Base-by-base conservation (phyloP, 1,140 invertebrate genomes). In the Diorhabda sublineata region DNA sequence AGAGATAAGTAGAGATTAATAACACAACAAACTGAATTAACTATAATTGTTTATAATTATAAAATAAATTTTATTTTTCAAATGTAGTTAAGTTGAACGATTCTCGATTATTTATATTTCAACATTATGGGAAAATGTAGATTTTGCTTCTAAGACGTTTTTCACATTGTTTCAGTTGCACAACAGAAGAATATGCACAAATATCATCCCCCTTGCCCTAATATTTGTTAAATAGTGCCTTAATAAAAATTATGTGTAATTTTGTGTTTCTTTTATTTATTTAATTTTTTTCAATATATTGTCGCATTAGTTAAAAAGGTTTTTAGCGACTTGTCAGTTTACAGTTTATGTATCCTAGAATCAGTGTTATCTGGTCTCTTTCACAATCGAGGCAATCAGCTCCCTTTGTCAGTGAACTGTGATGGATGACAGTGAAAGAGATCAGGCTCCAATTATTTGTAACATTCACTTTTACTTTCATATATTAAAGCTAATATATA, bases 1-100 rank as follows among this genome's bases (percentile, higher is more conserved):
- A 11, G 67, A 56, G 66, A 65, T 60, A 42, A 9, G 42, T 69
- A 61, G 5, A 5, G 11, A 8, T 26, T 61, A 61, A 26, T 26
- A 26, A 26, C 26, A 26, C 26, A 26, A 26, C 26, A 26, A 26
- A 26, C 26, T 61, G 42, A 26, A 9, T 8, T 8, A 61, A 61
- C 59, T n/a, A 57, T 57, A 57, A n/a, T 58, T 58, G 9, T 58
- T 58, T 3, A 58, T 58, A 58, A 26, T 58, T 58, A 4, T 58
- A 26, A 26, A 26, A 6, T 58, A 58, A 58, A 58, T 58, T 11
- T 58, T 26, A 58, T 11, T 58, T n/a, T 11, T 58, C 5, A 26
- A 4, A 11, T 58, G 4, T 58, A 6, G n/a, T 6, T 7, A 56
- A 56, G n/a, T n/a, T 56, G 52, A 56, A 56, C 6, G 1, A 56